phyloP scores from a whole-genome alignment of 2,888 invertebrate genomes.

The Hyles lineata region DNA sequence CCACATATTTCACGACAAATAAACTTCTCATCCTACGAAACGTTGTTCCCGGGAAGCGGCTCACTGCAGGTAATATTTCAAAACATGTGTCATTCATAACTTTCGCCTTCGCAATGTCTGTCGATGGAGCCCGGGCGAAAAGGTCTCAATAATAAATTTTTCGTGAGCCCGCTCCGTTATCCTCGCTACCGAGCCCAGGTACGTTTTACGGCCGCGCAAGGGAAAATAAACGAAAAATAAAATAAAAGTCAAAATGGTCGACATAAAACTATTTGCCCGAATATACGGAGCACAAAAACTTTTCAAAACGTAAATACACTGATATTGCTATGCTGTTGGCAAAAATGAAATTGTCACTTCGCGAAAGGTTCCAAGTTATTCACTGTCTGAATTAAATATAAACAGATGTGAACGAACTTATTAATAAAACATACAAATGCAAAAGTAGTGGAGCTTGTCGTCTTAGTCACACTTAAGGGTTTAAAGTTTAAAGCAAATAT shows the following conservation, averaged over 20 bases:
- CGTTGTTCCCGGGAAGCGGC: slow-evolving; percentile 77
- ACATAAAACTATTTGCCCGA: slow-evolving; percentile 82
- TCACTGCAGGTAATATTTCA: slow-evolving; percentile 84
- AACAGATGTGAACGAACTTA: slow-evolving; percentile 4
- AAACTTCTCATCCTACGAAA: slow-evolving; percentile 83
- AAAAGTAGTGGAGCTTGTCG: neutral
- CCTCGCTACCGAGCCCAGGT: slow-evolving; percentile 81
- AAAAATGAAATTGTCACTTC: slow-evolving; percentile 47
- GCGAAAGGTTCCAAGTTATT: slow-evolving; percentile 23
- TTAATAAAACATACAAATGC: slow-evolving; percentile 4
- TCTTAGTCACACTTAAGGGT: slow-evolving; percentile 11
- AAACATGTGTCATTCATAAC: slow-evolving; percentile 86
- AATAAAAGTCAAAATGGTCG: slow-evolving; percentile 84
- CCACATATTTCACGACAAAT: slow-evolving; percentile 84
- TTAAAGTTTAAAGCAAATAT: slow-evolving; percentile 12
- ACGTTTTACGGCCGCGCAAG: slow-evolving; percentile 83
- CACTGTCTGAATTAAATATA: slow-evolving; percentile 5
- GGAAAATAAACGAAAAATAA: slow-evolving; percentile 85
- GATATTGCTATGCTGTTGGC: slow-evolving; percentile 53
- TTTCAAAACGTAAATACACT: slow-evolving; percentile 63
- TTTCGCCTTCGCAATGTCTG: slow-evolving; percentile 84
- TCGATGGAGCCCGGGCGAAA: slow-evolving; percentile 82
- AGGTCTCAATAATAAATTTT: slow-evolving; percentile 85
- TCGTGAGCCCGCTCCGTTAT: slow-evolving; percentile 81
- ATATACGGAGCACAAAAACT: slow-evolving; percentile 69